Percentiles rank a stretch among this genome's conserved stretches.
Conservation (phyloP, 2,888 invertebrate genomes). For the Lasioglossum lativentre region DNA sequence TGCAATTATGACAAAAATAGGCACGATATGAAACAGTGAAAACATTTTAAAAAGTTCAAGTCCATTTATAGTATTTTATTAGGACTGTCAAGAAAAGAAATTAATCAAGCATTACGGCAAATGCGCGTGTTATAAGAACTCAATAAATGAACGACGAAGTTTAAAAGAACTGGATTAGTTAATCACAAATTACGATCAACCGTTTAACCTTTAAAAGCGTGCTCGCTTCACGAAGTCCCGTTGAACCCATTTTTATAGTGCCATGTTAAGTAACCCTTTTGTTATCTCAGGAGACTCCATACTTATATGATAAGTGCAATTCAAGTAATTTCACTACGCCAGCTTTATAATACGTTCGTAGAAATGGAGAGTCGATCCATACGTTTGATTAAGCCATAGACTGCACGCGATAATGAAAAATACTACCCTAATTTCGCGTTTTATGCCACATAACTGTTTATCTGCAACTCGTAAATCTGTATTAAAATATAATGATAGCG, state of each 20-base stretch:
- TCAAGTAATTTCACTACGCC: neutral
- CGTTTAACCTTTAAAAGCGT: neutral
- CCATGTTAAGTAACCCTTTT: neutral
- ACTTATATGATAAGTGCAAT: neutral
- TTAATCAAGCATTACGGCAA: neutral
- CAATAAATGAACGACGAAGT: too few relatives aligned
- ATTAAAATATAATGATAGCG: neutral
- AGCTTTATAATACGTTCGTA: slow-evolving; percentile 3
- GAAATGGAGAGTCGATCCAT: neutral
- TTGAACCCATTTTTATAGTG: neutral
- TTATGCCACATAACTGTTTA: neutral
- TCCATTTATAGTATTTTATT: neutral
- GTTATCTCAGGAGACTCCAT: neutral
- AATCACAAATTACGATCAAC: neutral
- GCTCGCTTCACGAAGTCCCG: neutral
- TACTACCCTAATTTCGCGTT: neutral
- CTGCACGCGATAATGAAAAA: slow-evolving; percentile 5
- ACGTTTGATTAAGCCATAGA: neutral
- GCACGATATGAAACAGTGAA: neutral
- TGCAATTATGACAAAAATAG: neutral
- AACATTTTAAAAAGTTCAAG: neutral
- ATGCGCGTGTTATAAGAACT: neutral
- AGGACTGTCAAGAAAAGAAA: neutral
- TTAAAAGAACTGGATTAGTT: neutral
- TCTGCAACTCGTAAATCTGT: neutral